Percentiles rank a stretch among this genome's conserved stretches.
These are phyloP conservation scores for Augiades crinisus DNA, from an alignment of 2,888 invertebrate genomes.

Conservation along the genomic window DNA sequence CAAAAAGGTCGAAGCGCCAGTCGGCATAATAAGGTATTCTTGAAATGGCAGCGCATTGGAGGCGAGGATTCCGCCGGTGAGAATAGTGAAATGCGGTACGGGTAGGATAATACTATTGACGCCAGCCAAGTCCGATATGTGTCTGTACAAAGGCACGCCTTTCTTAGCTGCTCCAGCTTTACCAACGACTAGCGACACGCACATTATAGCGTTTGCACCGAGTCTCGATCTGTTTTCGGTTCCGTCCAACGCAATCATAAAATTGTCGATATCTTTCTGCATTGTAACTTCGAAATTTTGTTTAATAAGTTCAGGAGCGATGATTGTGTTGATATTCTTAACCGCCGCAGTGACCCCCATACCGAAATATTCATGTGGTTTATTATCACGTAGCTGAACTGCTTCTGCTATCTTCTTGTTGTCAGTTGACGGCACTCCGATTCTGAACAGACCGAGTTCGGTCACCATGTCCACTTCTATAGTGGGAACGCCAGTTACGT, in stretches of 20 bases:
- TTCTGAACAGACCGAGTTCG: conserved; percentile 92
- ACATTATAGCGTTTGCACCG: conserved; percentile 98
- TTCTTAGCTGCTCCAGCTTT: conserved; percentile 99
- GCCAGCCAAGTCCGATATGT: conserved; percentile 97
- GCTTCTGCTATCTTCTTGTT: conserved; percentile 97
- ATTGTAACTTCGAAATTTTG: conserved; percentile 92
- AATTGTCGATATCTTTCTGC: conserved; percentile 93
- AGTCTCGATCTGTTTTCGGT: conserved; percentile 97
- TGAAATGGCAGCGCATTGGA: conserved; percentile 98
- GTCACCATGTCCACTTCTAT: conserved; percentile 95
- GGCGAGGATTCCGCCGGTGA: conserved; percentile 98
- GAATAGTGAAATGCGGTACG: conserved; percentile 98
- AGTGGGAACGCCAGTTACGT: conserved; percentile 98
- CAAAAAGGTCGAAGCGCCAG: conserved; percentile 93
- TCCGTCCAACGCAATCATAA: conserved; percentile 94
- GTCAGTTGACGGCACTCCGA: conserved; percentile 98
- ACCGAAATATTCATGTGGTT: conserved; percentile 92
- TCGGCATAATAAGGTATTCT: conserved; percentile 96
- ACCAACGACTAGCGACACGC: conserved; percentile 96
- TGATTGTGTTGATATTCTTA: conserved; percentile 91
- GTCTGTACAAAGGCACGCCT: conserved; percentile 91
- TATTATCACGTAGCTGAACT: conserved; percentile 95
- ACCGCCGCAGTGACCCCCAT: conserved; percentile 96
- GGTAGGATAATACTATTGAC: conserved; percentile 95
- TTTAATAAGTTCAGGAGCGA: conserved; percentile 90